Conservation (phyloP, 2,888 invertebrate genomes). For the Leptopterna dolabrata region DNA sequence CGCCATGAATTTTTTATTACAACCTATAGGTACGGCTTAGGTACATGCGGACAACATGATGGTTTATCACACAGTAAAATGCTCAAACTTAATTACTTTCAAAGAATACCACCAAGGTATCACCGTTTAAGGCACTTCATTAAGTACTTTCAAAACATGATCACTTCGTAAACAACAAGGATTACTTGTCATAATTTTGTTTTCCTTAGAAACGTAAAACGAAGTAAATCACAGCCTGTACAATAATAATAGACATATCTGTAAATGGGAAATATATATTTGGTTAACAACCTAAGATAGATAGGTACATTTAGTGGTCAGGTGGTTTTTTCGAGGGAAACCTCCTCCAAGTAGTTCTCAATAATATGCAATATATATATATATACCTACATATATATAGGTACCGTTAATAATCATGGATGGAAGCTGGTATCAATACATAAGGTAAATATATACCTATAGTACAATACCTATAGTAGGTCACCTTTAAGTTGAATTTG, state of each 20-base stretch:
- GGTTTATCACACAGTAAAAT: background rate
- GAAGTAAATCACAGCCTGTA: constrained; percentile 38
- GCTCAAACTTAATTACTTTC: background rate
- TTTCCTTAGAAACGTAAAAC: background rate
- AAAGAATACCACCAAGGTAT: background rate
- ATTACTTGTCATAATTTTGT: background rate
- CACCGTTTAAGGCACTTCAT: constrained; percentile 27
- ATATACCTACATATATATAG: no score
- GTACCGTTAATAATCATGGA: no score
- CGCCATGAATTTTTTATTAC: background rate
- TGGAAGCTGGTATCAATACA: no score
- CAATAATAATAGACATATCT: background rate
- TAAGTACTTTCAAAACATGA: constrained; percentile 26
- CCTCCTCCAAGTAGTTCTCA: no score
- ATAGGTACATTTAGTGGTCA: background rate
- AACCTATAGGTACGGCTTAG: background rate
- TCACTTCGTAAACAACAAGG: background rate
- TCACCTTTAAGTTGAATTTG: no score
- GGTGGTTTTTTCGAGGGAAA: background rate
- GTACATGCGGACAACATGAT: background rate
- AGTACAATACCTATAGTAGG: no score
- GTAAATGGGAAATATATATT: background rate
- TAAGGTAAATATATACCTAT: no score
- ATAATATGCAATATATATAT: no score
- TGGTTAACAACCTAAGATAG: background rate